Evolutionary conservation across 2,113 vertebrate genomes (phyloP).

Genomic region (Caracal caracal): DNA sequence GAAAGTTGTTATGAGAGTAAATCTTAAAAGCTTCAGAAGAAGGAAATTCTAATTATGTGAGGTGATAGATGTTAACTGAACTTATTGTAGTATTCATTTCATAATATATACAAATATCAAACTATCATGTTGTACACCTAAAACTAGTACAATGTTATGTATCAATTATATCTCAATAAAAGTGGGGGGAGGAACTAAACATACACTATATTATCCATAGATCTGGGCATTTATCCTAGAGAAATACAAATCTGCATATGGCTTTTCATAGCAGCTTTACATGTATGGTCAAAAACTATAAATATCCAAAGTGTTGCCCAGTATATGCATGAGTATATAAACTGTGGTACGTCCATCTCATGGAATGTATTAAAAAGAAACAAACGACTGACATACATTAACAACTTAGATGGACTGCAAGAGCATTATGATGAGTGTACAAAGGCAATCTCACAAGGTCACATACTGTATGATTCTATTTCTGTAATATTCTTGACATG

Average conservation of each 20-base stretch:
- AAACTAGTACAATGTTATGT: background rate
- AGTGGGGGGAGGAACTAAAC: background rate
- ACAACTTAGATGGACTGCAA: background rate
- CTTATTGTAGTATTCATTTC: background rate
- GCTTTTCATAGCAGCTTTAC: background rate
- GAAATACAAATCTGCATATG: background rate
- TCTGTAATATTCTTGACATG: background rate
- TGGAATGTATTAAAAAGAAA: background rate
- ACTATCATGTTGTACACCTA: background rate
- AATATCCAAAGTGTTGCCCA: background rate
- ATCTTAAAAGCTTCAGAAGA: background rate
- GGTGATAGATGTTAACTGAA: background rate
- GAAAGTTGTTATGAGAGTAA: background rate
- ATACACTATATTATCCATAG: background rate
- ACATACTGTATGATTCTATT: background rate
- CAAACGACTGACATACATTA: background rate
- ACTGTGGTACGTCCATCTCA: background rate
- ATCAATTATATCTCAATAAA: background rate
- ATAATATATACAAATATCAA: background rate
- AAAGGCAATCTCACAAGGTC: background rate
- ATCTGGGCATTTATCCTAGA: background rate
- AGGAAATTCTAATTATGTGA: background rate
- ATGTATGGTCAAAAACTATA: background rate
- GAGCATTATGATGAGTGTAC: background rate
- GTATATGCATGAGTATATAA: background rate